Base-by-base conservation (phyloP, 2,113 vertebrate genomes). In the Cheilinus undulatus region DNA sequence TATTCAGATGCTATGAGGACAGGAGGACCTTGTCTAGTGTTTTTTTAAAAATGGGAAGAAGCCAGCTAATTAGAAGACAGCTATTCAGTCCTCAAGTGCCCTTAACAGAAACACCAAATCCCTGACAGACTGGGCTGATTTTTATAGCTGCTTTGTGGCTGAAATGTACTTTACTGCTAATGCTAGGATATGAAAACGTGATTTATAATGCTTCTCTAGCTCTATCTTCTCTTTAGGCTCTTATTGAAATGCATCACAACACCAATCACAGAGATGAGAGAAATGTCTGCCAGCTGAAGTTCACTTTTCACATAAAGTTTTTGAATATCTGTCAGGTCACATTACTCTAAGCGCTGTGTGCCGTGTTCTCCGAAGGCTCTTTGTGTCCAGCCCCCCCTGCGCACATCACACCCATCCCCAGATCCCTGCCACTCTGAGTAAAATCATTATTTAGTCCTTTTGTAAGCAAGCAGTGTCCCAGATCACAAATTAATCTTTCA, bases 401-500 rank as follows among this genome's bases (percentile, higher is more conserved):
- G 76, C 57, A 54, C 80, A 82, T 83, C 84, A 85, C 76, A 86
- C 77, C 82, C 84, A 51, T 82, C 83, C 80, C 84, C 73, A 83
- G 86, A 92, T 90, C 76, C 79, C 86, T 83, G 78, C 86, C 91
- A 87, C 90, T 93, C 91, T 90, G 87, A 80, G 88, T 89, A 86
- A 92, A 92, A 93, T 93, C 86, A 92, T 93, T 93, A 93, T 93
- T 93, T 90, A 93, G 91, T 93, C 88, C 89, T 93, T 93, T 93
- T 92, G 92, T 93, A 92, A 93, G 91, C 89, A 92, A 93, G 90
- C 88, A 88, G 80, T 86, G 91, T 93, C 91, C 92, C 92, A 88
- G 86, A 90, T 92, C 90, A 90, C 91, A 91, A 92, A 94, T 94
- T 93, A 94, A 93, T 94, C 91, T 93, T 94, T 94, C 92, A 94